Percentiles rank a stretch among this genome's conserved stretches.
Conservation (phyloP, 2,797 vertebrate genomes). For the Phoebastria nigripes region DNA sequence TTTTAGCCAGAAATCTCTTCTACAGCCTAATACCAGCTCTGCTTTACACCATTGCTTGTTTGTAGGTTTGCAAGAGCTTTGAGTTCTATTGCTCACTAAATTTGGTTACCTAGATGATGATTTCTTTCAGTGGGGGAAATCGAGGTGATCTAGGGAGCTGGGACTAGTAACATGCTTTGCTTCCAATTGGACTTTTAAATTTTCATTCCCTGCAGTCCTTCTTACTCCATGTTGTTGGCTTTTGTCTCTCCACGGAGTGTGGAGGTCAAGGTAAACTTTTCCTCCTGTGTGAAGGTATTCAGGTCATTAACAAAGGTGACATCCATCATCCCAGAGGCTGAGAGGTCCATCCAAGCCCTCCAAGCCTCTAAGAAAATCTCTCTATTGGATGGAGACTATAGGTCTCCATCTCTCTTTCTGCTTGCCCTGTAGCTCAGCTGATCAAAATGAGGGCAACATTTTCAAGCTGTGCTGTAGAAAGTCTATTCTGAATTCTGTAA, state of each 20-base stretch:
- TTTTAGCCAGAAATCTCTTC: not conserved
- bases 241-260: not conserved
- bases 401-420: not conserved
- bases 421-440: not conserved
- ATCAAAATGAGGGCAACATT: not conserved
- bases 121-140: not conserved
- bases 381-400: not conserved
- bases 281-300: not conserved
- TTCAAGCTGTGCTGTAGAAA: not conserved
- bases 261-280: not conserved
- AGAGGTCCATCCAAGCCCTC: not conserved
- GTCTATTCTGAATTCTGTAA: not conserved
- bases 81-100: not conserved
- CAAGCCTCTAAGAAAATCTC: not conserved
- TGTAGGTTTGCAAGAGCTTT: not conserved
- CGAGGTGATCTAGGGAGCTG: fast-evolving
- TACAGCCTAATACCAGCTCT: not conserved
- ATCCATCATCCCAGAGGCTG: not conserved
- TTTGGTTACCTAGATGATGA: not conserved
- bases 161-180: fast-evolving
- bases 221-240: not conserved
- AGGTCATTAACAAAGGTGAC: not conserved
- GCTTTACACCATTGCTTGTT: fast-evolving
- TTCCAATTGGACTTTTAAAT: not conserved
- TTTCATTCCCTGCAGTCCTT: not conserved